A percentile compares a stretch with the other conserved stretches of the same genome.
phyloP scores from a whole-genome alignment of 2,888 invertebrate genomes.

The Terebella lapidaria region DNA sequence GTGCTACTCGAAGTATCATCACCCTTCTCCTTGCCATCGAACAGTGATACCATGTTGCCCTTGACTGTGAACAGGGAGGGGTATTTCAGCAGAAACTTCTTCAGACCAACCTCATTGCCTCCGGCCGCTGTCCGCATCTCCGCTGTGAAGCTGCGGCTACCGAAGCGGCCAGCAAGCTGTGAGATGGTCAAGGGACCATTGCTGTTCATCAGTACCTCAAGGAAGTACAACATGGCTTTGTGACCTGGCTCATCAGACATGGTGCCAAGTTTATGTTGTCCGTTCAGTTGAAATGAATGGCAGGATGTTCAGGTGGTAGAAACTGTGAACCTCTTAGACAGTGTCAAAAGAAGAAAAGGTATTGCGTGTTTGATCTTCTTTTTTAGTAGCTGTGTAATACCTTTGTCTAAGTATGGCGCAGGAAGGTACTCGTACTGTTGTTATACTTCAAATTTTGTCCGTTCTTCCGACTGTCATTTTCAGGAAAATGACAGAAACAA shows the following conservation, averaged over 20 bases:
- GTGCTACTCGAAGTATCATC: constrained; percentile 7
- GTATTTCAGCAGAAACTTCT: constrained; percentile 93
- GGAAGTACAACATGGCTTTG: constrained; percentile 80
- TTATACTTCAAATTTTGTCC: too few relatives aligned
- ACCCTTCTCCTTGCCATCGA: constrained; percentile 19
- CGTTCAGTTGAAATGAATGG: not conserved
- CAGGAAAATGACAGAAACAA: too few relatives aligned
- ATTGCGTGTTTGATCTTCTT: too few relatives aligned
- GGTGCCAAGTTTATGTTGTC: not conserved
- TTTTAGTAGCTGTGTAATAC: not conserved
- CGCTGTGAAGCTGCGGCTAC: constrained; percentile 96
- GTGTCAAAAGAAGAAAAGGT: not conserved
- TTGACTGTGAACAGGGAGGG: constrained; percentile 92
- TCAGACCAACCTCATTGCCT: constrained; percentile 88
- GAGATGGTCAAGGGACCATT: constrained; percentile 85
- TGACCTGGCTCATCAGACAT: constrained; percentile 51
- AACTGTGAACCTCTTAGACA: not conserved
- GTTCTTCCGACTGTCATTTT: too few relatives aligned
- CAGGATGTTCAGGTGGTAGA: not conserved
- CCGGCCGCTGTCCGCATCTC: constrained; percentile 75
- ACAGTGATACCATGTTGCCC: constrained; percentile 52
- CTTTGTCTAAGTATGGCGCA: too few relatives aligned
- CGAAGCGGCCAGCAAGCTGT: constrained; percentile 98
- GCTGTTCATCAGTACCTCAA: constrained; percentile 94
- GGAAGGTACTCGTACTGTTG: too few relatives aligned